Conservation (phyloP, 2,888 invertebrate species). For the Nowickia ferox region DNA sequence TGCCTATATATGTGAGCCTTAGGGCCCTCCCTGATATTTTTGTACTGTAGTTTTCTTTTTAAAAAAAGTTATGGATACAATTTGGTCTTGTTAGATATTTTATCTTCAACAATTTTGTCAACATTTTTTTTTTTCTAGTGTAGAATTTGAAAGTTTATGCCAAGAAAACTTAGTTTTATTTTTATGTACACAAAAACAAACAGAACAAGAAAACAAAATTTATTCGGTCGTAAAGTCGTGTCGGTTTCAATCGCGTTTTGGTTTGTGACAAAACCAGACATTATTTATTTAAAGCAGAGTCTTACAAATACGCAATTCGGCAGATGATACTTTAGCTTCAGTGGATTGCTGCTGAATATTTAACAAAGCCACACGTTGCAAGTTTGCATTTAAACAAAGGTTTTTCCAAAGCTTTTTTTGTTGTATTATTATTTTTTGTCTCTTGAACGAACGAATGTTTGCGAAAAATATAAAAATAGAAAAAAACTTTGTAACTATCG, state of each 20-base stretch:
- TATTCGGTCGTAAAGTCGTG: constrained; percentile 61
- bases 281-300: constrained; percentile 12
- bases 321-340: constrained; percentile 38
- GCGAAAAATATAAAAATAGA: constrained; percentile 6
- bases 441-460: constrained; percentile 10
- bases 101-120: neutral
- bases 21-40: too few species aligned
- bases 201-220: constrained; percentile 4
- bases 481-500: constrained; percentile 45
- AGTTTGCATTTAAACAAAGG: constrained; percentile 26
- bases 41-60: too few species aligned
- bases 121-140: neutral
- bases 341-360: constrained; percentile 1
- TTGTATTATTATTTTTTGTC: constrained; percentile 13
- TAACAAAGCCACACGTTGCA: constrained; percentile 5
- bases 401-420: constrained; percentile 1
- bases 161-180: constrained; percentile 38
- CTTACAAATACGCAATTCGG: constrained; percentile 39
- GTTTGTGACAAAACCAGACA: constrained; percentile 43
- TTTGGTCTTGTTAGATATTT: too few species aligned
- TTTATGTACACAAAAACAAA: constrained; percentile 13
- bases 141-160: constrained; percentile 10
- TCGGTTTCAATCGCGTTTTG: constrained; percentile 41
- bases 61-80: too few species aligned
- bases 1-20: too few species aligned